These are phyloP conservation scores for Maniola hyperantus DNA, from an alignment of 2,888 invertebrate species.

Conservation along the genomic window DNA sequence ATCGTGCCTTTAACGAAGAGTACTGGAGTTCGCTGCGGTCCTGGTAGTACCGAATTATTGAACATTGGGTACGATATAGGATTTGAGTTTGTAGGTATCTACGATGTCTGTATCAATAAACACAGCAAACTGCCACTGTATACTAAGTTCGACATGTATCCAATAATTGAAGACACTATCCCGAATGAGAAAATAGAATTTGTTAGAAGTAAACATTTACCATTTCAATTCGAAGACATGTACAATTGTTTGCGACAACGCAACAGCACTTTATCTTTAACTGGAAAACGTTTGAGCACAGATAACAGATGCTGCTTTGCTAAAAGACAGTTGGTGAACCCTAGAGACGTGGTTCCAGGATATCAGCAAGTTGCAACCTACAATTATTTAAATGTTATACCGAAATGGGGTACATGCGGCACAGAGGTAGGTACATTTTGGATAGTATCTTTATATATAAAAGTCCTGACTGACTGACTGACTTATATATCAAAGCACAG, in stretches of 20 bases:
- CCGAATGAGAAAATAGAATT: constrained; percentile 25
- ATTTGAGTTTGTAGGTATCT: constrained; percentile 45
- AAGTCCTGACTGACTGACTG: too few relatives aligned
- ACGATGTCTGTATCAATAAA: constrained; percentile 54
- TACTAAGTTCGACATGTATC: neutral
- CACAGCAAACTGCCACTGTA: constrained; percentile 35
- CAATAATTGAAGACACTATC: constrained; percentile 36
- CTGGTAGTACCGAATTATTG: constrained; percentile 45
- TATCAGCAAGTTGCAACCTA: constrained; percentile 49
- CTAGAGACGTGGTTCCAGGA: constrained; percentile 53
- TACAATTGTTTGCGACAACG: constrained; percentile 52
- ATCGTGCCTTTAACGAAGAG: constrained; percentile 35
- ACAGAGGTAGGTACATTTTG: constrained; percentile 44
- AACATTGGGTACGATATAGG: constrained; percentile 47
- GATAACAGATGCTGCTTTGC: constrained; percentile 54
- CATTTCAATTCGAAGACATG: constrained; percentile 43
- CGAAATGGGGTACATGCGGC: constrained; percentile 60
- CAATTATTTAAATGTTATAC: constrained; percentile 54
- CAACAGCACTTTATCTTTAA: constrained; percentile 31
- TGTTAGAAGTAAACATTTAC: constrained; percentile 24
- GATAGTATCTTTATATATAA: neutral
- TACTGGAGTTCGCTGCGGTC: constrained; percentile 44
- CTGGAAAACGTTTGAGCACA: constrained; percentile 10
- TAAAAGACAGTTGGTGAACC: constrained; percentile 53
- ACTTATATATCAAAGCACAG: too few relatives aligned